Percentiles rank a stretch among this genome's conserved stretches.
These are phyloP conservation scores for Myopa tessellatipennis DNA, from an alignment of 2,888 invertebrate genomes.

Conservation along the genomic window DNA sequence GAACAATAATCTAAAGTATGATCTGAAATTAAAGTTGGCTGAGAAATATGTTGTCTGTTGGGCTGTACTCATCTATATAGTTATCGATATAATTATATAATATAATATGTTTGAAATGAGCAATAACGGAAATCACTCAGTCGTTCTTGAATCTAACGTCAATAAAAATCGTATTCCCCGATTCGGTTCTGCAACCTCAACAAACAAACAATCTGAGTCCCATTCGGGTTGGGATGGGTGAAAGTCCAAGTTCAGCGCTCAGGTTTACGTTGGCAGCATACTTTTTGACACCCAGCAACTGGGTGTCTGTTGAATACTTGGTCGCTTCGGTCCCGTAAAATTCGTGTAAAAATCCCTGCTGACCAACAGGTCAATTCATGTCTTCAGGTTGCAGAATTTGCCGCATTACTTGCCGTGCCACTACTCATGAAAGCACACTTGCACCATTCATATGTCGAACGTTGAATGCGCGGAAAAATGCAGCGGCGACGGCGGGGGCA, in stretches of 20 bases:
- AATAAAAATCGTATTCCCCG: too few species aligned
- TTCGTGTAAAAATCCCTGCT: slow-evolving; percentile 44
- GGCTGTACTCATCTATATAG: too few species aligned
- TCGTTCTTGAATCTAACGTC: too few species aligned
- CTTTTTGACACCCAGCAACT: slow-evolving; percentile 43
- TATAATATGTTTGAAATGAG: too few species aligned
- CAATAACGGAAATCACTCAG: too few species aligned
- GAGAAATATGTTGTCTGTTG: too few species aligned
- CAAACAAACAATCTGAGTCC: too few species aligned
- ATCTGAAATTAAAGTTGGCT: too few species aligned
- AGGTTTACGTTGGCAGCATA: background rate
- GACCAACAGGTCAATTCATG: slow-evolving; percentile 63
- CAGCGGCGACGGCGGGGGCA: slow-evolving; percentile 3
- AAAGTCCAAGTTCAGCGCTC: background rate
- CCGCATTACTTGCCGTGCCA: slow-evolving; percentile 11
- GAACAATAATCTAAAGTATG: too few species aligned
- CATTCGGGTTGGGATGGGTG: background rate
- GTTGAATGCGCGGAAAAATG: slow-evolving; percentile 33
- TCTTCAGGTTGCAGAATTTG: slow-evolving; percentile 54
- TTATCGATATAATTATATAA: too few species aligned
- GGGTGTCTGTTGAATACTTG: slow-evolving; percentile 40
- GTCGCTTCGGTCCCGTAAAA: slow-evolving; percentile 49
- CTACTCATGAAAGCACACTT: slow-evolving; percentile 54
- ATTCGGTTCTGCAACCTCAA: too few species aligned
- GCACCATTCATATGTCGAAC: slow-evolving; percentile 31